These are phyloP conservation scores for Cheilinus undulatus DNA, from an alignment of 2,113 vertebrate genomes.

Conservation along the genomic window DNA sequence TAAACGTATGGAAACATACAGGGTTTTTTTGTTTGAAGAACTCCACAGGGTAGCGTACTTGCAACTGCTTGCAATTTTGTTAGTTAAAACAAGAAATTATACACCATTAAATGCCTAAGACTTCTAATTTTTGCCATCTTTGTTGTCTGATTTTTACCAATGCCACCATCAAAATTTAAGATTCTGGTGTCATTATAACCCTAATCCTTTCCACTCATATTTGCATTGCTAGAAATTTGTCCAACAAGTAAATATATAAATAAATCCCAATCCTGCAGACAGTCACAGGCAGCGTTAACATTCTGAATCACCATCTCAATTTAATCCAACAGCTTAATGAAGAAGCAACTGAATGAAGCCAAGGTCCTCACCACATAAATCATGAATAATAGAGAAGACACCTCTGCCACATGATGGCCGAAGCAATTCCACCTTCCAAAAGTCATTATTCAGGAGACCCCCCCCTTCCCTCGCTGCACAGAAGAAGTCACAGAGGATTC, in stretches of 20 bases:
- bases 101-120: too few relatives aligned
- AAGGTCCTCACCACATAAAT: slow-evolving; percentile 23
- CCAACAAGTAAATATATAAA: slow-evolving; percentile 3
- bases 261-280: slow-evolving; percentile 12
- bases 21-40: too few relatives aligned
- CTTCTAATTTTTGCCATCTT: too few relatives aligned
- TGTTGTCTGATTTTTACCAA: too few relatives aligned
- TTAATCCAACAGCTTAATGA: slow-evolving; percentile 42
- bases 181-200: too few relatives aligned
- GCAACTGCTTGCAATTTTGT: too few relatives aligned
- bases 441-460: slow-evolving; percentile 50
- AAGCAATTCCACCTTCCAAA: slow-evolving; percentile 40
- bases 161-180: too few relatives aligned
- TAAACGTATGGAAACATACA: too few relatives aligned
- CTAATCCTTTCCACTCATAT: background rate
- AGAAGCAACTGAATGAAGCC: slow-evolving; percentile 12
- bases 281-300: background rate
- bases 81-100: too few relatives aligned
- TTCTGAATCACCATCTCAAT: slow-evolving; percentile 14
- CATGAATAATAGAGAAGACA: slow-evolving; percentile 53
- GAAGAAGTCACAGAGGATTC: slow-evolving; percentile 25
- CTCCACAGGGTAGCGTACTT: too few relatives aligned
- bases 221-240: background rate
- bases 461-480: slow-evolving; percentile 5
- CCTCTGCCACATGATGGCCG: slow-evolving; percentile 20